A percentile compares a stretch with the other conserved stretches of the same genome.
These are phyloP conservation scores for Chaetophractus vellerosus DNA, from an alignment of 2,797 vertebrate species.

Conservation along the genomic window DNA sequence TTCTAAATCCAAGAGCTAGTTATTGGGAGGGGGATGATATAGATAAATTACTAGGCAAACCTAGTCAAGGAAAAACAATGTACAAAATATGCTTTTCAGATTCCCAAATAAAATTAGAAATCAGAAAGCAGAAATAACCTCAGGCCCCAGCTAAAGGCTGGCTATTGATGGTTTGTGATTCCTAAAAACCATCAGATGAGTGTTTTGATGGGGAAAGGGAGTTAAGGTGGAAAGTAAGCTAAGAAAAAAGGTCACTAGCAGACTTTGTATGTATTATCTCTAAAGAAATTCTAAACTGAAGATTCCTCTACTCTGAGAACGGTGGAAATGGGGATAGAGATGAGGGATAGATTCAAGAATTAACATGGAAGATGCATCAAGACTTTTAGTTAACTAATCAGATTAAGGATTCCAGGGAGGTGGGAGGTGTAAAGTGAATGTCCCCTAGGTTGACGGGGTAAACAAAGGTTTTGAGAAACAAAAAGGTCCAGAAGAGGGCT, in stretches of 20 bases:
- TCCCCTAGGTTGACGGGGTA: not conserved
- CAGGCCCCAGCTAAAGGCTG: not conserved
- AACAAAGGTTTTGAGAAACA: not conserved
- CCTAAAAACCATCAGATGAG: not conserved
- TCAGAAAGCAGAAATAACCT: conserved; percentile 48
- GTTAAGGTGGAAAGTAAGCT: not conserved
- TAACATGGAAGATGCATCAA: not conserved
- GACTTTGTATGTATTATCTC: not conserved
- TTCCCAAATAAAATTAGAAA: conserved; percentile 45
- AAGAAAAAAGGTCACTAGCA: not conserved
- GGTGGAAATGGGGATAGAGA: not conserved
- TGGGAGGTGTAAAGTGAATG: not conserved
- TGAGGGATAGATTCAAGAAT: not conserved
- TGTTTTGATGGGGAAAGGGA: not conserved
- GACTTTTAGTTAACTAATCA: not conserved
- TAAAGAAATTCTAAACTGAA: conserved; percentile 7
- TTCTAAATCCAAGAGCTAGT: conserved; percentile 40
- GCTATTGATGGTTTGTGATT: not conserved
- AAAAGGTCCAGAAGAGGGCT: not conserved
- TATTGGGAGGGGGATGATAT: not conserved
- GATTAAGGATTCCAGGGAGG: not conserved
- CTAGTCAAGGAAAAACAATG: not conserved
- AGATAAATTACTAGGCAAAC: conserved; percentile 40
- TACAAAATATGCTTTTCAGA: not conserved
- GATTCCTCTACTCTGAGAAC: not conserved